phyloP scores from a whole-genome alignment of 2,888 invertebrate genomes.

The Serrognathus titanus region DNA sequence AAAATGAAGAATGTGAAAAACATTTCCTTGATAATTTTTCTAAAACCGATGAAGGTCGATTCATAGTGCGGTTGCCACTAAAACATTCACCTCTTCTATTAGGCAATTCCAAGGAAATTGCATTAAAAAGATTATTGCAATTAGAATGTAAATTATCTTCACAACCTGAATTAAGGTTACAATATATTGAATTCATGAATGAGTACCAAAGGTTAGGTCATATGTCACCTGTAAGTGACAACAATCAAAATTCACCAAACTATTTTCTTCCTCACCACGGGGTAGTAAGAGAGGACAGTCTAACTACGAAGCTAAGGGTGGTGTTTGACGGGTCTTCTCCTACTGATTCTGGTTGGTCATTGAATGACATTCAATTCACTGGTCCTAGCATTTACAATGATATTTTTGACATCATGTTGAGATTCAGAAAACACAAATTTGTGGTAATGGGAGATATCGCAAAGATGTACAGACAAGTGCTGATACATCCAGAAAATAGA shows the following conservation, averaged over 20 bases:
- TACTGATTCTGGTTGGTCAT: no score
- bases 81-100: background rate
- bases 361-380: background rate
- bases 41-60: background rate
- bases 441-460: background rate
- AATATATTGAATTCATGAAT: background rate
- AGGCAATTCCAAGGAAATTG: background rate
- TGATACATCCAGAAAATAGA: background rate
- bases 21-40: background rate
- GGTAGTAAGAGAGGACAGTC: background rate
- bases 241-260: background rate
- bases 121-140: background rate
- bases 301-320: no score
- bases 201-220: background rate
- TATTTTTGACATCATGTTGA: background rate
- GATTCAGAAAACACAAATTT: background rate
- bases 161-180: background rate
- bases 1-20: background rate
- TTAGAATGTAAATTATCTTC: background rate
- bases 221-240: background rate
- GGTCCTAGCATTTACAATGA: background rate
- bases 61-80: background rate
- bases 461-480: background rate
- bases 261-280: background rate
- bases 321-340: no score